phyloP scores from a whole-genome alignment of 2,888 invertebrate species.

The Acrocera orbiculus region DNA sequence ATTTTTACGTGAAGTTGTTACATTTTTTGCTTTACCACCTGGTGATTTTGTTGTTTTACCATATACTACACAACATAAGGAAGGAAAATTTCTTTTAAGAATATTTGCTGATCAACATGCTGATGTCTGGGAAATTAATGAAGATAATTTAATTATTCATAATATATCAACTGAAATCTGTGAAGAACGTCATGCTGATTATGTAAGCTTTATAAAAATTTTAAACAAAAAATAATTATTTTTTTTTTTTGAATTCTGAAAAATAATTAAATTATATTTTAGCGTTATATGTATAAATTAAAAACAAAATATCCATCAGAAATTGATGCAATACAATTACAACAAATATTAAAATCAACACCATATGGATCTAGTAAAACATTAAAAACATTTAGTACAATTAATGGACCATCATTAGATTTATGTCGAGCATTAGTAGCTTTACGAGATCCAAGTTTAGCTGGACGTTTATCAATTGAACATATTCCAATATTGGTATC shows the following conservation, averaged over 20 bases:
- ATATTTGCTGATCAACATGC: slow-evolving; percentile 55
- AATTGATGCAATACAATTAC: slow-evolving; percentile 41
- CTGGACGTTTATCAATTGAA: slow-evolving; percentile 40
- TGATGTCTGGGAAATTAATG: slow-evolving; percentile 61
- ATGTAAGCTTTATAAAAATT: slow-evolving; percentile 28
- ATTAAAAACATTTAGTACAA: slow-evolving; percentile 11
- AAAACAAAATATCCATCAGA: slow-evolving; percentile 38
- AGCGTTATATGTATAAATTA: slow-evolving; percentile 15
- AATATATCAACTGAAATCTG: slow-evolving; percentile 43
- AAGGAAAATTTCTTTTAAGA: slow-evolving; percentile 51
- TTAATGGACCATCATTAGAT: slow-evolving; percentile 36
- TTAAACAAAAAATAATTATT: neutral
- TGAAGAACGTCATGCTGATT: slow-evolving; percentile 36
- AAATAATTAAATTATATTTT: neutral
- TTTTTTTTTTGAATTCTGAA: neutral
- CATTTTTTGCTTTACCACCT: slow-evolving; percentile 54
- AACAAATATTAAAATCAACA: slow-evolving; percentile 39
- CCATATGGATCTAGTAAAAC: slow-evolving; percentile 37
- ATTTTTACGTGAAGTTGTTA: slow-evolving; percentile 45
- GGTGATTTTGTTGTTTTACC: slow-evolving; percentile 59
- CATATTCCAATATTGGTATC: slow-evolving; percentile 45
- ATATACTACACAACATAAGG: slow-evolving; percentile 47
- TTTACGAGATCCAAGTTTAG: slow-evolving; percentile 46
- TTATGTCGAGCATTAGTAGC: slow-evolving; percentile 50
- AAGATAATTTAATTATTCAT: slow-evolving; percentile 51